These are phyloP conservation scores for Tragopan temminckii DNA, from an alignment of 2,797 vertebrate genomes.

Conservation along the genomic window DNA sequence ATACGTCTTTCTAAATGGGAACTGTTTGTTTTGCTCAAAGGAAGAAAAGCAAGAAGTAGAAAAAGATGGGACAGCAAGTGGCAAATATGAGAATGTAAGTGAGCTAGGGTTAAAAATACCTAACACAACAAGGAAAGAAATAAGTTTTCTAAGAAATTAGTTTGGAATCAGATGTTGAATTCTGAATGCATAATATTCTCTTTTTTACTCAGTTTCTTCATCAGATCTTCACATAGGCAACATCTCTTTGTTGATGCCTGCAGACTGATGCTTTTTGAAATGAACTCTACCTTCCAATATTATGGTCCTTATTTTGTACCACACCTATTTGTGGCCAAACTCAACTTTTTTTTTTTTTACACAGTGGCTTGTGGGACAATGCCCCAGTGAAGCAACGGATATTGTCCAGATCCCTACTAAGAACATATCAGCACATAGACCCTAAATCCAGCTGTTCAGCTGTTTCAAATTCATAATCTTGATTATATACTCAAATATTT, in stretches of 20 bases:
- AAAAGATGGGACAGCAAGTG: not conserved
- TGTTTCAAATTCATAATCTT: not conserved
- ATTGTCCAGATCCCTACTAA: not conserved
- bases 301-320: not conserved
- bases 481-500: not conserved
- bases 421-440: not conserved
- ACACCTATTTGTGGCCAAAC: not conserved
- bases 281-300: not conserved
- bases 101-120: not conserved
- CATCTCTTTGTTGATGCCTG: not conserved
- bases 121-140: not conserved
- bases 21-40: conserved; percentile 2
- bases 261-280: not conserved
- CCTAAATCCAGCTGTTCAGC: not conserved
- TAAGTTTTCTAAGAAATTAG: not conserved
- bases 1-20: not conserved
- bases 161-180: not conserved
- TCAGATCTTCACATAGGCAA: not conserved
- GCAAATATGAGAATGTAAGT: not conserved
- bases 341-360: not conserved
- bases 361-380: fast-evolving
- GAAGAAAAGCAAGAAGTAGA: not conserved
- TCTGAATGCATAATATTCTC: not conserved
- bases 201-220: not conserved
- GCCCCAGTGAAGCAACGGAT: not conserved